Percentiles rank a stretch among this genome's conserved stretches.
Conservation (phyloP, 2,797 vertebrate genomes). For the Diglossa cyanea region DNA sequence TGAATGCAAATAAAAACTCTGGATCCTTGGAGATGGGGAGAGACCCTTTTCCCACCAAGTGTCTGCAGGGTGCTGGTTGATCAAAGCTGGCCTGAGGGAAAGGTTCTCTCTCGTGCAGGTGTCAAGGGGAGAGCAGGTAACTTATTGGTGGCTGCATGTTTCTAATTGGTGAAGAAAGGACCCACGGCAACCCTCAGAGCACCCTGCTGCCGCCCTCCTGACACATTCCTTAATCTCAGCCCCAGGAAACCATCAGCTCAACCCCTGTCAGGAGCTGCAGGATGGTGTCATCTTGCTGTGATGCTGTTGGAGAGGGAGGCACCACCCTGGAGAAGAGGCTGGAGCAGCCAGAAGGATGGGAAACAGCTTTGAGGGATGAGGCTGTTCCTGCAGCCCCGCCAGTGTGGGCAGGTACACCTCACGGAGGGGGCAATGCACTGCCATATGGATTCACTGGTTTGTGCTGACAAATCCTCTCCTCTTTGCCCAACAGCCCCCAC, state of each 20-base stretch:
- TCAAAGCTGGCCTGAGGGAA: not conserved
- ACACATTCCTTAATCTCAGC: fast-evolving
- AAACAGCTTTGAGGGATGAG: not conserved
- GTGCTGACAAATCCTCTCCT: not conserved
- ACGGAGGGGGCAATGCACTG: fast-evolving
- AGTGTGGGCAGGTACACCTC: not conserved
- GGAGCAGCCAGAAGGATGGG: fast-evolving
- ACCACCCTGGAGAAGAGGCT: not conserved
- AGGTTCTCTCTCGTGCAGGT: not conserved
- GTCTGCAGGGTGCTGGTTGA: not conserved
- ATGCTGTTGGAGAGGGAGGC: not conserved
- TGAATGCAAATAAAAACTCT: not conserved
- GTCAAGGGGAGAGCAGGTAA: not conserved
- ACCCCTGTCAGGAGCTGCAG: fast-evolving
- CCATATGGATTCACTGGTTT: fast-evolving
- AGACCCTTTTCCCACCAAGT: not conserved
- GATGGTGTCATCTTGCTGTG: not conserved
- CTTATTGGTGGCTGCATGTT: not conserved
- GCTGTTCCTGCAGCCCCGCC: fast-evolving
- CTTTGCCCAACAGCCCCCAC: not conserved
- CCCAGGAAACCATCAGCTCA: fast-evolving
- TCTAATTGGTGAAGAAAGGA: not conserved
- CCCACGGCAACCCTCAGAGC: not conserved
- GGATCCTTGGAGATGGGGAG: not conserved
- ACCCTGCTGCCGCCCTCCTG: not conserved